These are phyloP conservation scores for Agrilus planipennis DNA, from an alignment of 1,140 invertebrate genomes.

Conservation along the genomic window DNA sequence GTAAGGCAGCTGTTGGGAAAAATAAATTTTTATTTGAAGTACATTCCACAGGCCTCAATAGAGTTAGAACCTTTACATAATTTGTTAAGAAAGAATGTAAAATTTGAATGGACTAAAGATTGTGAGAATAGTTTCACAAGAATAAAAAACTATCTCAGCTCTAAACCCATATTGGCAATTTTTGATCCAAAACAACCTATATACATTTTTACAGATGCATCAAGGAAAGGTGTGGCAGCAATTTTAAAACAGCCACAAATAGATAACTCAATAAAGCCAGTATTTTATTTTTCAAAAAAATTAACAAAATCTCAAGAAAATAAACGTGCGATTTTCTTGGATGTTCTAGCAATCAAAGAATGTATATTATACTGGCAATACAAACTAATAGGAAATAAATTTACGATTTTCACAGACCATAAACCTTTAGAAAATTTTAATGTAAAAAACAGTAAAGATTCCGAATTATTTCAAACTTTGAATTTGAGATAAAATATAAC, in stretches of 20 bases:
- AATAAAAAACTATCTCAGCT: no score
- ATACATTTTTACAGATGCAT: no score
- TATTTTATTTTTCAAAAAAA: no score
- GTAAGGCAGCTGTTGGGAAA: background rate
- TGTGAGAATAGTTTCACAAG: background rate
- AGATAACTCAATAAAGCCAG: no score
- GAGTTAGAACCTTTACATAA: background rate
- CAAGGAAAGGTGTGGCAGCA: no score
- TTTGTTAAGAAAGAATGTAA: slow-evolving; percentile 1
- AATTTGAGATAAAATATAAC: slow-evolving; percentile 1
- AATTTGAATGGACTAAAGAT: background rate
- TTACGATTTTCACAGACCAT: no score
- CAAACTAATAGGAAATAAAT: slow-evolving; percentile 21
- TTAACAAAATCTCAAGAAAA: no score
- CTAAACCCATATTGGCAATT: no score
- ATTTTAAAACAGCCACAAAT: no score
- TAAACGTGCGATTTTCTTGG: no score
- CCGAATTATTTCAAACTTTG: slow-evolving; percentile 1
- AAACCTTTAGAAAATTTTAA: slow-evolving; percentile 31
- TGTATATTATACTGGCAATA: slow-evolving; percentile 16
- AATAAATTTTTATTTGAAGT: background rate
- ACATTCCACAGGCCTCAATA: background rate
- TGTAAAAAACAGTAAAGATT: slow-evolving; percentile 6
- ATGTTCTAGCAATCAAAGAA: no score
- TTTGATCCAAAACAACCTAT: no score